Evolutionary conservation across 2,797 vertebrate species (phyloP).

Genomic region (Macropodus opercularis): DNA sequence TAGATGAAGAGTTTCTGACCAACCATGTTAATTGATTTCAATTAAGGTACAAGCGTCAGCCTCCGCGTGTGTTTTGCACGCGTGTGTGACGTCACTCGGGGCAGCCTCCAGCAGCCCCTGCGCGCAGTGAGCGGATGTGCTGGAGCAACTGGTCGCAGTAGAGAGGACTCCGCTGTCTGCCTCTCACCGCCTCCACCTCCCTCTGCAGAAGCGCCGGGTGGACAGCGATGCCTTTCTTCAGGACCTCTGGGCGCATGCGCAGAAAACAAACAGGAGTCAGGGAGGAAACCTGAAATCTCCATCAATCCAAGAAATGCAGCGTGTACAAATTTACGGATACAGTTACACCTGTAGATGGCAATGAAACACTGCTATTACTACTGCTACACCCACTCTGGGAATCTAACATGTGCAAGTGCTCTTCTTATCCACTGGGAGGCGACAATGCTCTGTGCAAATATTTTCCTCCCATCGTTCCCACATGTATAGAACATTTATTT

Average conservation of each 20-base stretch:
- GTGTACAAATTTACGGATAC: no score
- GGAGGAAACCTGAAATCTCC: background rate
- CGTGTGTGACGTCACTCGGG: conserved; percentile 9
- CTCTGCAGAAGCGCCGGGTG: conserved; percentile 81
- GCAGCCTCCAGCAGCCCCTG: conserved; percentile 5
- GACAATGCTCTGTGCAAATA: background rate
- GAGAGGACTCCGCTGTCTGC: conserved; percentile 84
- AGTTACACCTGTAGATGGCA: conserved; percentile 65
- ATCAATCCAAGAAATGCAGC: no score
- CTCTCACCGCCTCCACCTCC: conserved; percentile 82
- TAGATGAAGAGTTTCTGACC: no score
- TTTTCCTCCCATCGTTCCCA: background rate
- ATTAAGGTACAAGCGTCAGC: conserved; percentile 3
- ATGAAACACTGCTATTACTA: conserved; percentile 11
- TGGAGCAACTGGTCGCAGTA: conserved; percentile 87
- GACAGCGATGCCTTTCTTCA: conserved; percentile 85
- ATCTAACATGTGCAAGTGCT: background rate
- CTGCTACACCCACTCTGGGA: background rate
- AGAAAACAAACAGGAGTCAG: background rate
- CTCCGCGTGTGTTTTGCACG: background rate
- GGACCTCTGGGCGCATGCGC: conserved; percentile 80
- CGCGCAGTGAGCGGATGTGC: conserved; percentile 76
- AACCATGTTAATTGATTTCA: background rate
- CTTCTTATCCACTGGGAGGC: conserved; percentile 42
- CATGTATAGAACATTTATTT: conserved; percentile 46